A percentile compares a stretch with the other conserved stretches of the same genome.
Evolutionary conservation across 1,140 invertebrate genomes (phyloP).

Genomic region (Plectrocnemia conspersa): DNA sequence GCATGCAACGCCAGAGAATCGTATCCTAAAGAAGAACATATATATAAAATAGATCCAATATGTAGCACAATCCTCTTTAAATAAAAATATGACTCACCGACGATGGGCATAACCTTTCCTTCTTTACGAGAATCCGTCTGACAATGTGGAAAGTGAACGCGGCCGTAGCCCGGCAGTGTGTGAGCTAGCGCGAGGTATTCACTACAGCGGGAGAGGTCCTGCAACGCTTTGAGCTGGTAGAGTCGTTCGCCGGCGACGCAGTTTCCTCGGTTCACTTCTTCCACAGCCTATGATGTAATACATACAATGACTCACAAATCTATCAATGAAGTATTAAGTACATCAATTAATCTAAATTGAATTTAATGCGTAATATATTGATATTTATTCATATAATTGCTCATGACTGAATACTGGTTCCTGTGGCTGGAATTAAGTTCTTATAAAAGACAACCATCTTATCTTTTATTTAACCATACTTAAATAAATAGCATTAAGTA

Average conservation of each 20-base stretch:
- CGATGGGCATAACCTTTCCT: constrained; percentile 80
- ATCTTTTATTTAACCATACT: too few relatives aligned
- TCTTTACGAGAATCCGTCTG: constrained; percentile 90
- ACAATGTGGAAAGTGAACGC: constrained; percentile 92
- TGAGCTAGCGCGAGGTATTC: constrained; percentile 87
- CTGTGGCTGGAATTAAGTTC: too few relatives aligned
- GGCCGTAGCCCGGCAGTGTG: constrained; percentile 84
- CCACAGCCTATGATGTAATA: constrained; percentile 87
- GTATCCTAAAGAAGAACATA: constrained; percentile 20
- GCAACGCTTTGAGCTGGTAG: constrained; percentile 92
- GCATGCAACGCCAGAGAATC: constrained; percentile 64
- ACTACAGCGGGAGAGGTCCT: constrained; percentile 79
- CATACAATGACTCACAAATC: too few relatives aligned
- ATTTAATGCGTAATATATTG: too few relatives aligned
- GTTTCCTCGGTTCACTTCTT: constrained; percentile 91
- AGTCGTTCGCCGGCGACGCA: constrained; percentile 83
- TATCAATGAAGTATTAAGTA: too few relatives aligned
- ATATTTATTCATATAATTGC: too few relatives aligned
- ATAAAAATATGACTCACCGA: constrained; percentile 52
- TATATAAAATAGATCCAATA: not conserved
- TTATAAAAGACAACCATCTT: too few relatives aligned
- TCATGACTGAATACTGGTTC: too few relatives aligned
- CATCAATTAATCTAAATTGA: too few relatives aligned
- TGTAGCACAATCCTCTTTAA: not conserved
- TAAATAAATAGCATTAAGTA: too few relatives aligned